Percentiles rank a stretch among this genome's conserved stretches.
Conservation (phyloP, 1,140 invertebrate species). For the Gonioctena quinquepunctata region DNA sequence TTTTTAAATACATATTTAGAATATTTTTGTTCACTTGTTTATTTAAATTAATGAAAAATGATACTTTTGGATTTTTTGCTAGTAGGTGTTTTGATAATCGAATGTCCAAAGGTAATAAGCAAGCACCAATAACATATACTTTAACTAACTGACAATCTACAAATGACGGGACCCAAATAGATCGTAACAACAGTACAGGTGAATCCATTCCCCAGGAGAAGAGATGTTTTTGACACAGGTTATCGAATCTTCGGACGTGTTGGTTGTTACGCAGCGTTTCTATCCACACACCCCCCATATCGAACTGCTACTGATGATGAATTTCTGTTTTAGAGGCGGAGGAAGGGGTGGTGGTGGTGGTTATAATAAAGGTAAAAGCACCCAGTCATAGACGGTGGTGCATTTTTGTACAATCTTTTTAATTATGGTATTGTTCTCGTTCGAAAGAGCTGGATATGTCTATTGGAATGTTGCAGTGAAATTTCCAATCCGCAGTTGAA, state of each 20-base stretch:
- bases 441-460: neutral
- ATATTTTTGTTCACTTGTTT: neutral
- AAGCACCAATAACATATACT: neutral
- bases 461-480: neutral
- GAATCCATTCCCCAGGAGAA: neutral
- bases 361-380: conserved; percentile 55
- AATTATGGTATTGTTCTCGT: conserved; percentile 35
- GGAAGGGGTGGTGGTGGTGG: conserved; percentile 51
- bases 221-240: conserved; percentile 13
- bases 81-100: neutral
- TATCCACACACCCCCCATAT: conserved; percentile 29
- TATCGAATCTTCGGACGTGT: conserved; percentile 9
- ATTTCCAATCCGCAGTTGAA: neutral
- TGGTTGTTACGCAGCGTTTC: conserved; percentile 1
- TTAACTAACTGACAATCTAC: neutral
- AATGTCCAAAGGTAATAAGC: neutral
- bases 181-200: conserved; percentile 13
- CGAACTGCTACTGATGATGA: conserved; percentile 49
- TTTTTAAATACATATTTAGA: neutral
- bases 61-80: neutral
- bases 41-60: too few relatives aligned
- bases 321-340: conserved; percentile 55
- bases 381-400: conserved; percentile 43
- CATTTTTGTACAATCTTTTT: conserved; percentile 48
- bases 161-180: conserved; percentile 4